A percentile compares a stretch with the other conserved stretches of the same genome.
These are phyloP conservation scores for Uloborus plumipes DNA, from an alignment of 2,888 invertebrate species.

Conservation along the genomic window DNA sequence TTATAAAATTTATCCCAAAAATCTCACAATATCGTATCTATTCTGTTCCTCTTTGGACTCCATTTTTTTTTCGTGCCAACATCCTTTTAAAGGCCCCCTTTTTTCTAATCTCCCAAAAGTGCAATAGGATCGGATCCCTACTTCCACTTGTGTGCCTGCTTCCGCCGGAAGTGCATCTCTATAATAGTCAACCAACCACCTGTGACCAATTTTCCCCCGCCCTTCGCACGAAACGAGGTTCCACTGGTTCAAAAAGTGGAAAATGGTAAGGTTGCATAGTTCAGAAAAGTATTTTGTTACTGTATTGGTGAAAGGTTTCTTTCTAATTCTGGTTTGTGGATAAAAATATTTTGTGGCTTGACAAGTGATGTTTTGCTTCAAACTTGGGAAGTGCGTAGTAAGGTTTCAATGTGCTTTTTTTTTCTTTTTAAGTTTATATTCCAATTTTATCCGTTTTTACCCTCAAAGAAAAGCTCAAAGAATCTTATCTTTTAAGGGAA, in stretches of 20 bases:
- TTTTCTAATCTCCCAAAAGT: conserved; percentile 34
- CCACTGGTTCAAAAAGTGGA: not conserved
- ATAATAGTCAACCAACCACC: conserved; percentile 56
- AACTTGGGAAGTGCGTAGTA: too few relatives aligned
- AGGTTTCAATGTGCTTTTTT: too few relatives aligned
- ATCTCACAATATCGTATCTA: too few relatives aligned
- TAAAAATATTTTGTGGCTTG: not conserved
- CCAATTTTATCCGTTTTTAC: too few relatives aligned
- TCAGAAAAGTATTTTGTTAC: not conserved
- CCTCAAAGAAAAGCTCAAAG: too few relatives aligned
- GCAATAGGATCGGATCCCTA: conserved; percentile 18
- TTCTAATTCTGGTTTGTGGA: not conserved
- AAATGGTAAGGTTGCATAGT: too few relatives aligned
- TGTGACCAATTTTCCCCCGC: conserved; percentile 29
- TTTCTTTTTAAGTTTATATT: too few relatives aligned
- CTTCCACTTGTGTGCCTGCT: conserved; percentile 5
- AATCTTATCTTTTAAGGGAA: too few relatives aligned
- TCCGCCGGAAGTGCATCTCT: conserved; percentile 56
- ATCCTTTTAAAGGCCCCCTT: conserved; percentile 15
- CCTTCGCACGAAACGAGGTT: not conserved
- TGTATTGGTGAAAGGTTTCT: not conserved
- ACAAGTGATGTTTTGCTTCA: too few relatives aligned
- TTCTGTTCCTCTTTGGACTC: too few relatives aligned
- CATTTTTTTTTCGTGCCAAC: too few relatives aligned
- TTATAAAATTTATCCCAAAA: too few relatives aligned